Conservation (phyloP, 2,888 invertebrate species). For the Erynnis tages region DNA sequence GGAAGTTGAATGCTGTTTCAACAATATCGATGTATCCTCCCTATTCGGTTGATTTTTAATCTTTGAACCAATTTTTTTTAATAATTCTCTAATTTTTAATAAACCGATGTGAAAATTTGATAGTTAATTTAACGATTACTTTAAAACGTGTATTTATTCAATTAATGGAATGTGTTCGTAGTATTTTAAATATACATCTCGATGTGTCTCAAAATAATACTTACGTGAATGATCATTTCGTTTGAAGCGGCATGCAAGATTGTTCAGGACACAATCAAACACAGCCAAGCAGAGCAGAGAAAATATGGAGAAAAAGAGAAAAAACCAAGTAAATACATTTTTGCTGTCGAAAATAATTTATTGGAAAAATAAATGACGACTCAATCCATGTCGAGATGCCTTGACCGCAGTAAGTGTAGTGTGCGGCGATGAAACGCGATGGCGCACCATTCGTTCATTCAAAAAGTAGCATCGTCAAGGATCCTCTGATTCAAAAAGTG, state of each 20-base stretch:
- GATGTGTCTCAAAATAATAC: slow-evolving; percentile 84
- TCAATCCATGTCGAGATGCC: slow-evolving; percentile 73
- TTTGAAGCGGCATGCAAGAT: slow-evolving; percentile 89
- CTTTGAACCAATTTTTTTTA: slow-evolving; percentile 33
- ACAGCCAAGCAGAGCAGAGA: slow-evolving; percentile 92
- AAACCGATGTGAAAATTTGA: neutral
- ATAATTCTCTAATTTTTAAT: neutral
- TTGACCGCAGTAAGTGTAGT: slow-evolving; percentile 53
- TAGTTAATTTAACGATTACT: slow-evolving; percentile 10
- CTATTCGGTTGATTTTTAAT: slow-evolving; percentile 36
- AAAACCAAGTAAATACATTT: slow-evolving; percentile 87
- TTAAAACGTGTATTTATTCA: slow-evolving; percentile 38
- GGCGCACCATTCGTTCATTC: slow-evolving; percentile 8
- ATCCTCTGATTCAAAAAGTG: slow-evolving; percentile 71
- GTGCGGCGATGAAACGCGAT: slow-evolving; percentile 7
- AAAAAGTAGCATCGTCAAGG: slow-evolving; percentile 53
- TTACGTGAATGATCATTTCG: slow-evolving; percentile 88
- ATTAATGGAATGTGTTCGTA: slow-evolving; percentile 40
- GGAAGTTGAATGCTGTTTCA: slow-evolving; percentile 34
- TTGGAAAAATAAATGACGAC: slow-evolving; percentile 77
- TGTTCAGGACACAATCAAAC: slow-evolving; percentile 91
- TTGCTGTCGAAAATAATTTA: slow-evolving; percentile 78
- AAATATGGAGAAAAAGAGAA: slow-evolving; percentile 89
- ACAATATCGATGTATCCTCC: slow-evolving; percentile 37
- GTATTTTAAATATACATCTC: slow-evolving; percentile 49